A percentile compares a stretch with the other conserved stretches of the same genome.
These are phyloP conservation scores for Sinocyclocheilus maitianheensis DNA, from an alignment of 2,113 vertebrate genomes.

Conservation along the genomic window DNA sequence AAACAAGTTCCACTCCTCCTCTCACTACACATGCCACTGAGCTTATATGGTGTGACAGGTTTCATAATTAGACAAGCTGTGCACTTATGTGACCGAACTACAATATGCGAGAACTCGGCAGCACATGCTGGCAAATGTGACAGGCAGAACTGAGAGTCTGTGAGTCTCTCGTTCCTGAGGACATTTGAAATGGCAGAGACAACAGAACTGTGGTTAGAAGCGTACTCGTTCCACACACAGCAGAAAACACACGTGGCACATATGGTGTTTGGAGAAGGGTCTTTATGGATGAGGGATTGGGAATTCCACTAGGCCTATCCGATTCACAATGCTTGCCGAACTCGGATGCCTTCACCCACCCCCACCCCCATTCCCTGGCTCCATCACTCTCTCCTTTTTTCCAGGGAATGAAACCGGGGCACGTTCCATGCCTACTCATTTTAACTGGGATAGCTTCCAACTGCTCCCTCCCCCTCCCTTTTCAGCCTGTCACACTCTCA, in stretches of 20 bases:
- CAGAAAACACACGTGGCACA: background rate
- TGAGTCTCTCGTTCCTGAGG: background rate
- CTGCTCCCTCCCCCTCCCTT: conserved; percentile 18
- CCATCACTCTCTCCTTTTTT: background rate
- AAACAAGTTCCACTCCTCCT: background rate
- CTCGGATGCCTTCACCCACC: background rate
- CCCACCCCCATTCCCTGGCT: background rate
- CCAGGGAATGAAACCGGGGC: conserved; percentile 47
- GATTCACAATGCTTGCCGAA: conserved; percentile 16
- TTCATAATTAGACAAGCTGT: conserved; percentile 47
- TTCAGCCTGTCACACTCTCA: conserved; percentile 50
- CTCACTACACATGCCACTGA: conserved; percentile 29
- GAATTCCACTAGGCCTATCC: conserved; percentile 17
- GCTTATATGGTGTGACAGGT: conserved; percentile 29
- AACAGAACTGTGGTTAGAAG: background rate
- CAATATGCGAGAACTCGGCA: conserved; percentile 25
- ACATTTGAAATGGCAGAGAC: conserved; percentile 9
- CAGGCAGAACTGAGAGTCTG: conserved; percentile 19
- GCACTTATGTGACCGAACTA: conserved; percentile 38
- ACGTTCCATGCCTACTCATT: conserved; percentile 41
- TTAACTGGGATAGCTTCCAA: conserved; percentile 35
- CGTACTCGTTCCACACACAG: background rate
- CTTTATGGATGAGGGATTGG: conserved; percentile 20
- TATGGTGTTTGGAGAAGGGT: conserved; percentile 4
- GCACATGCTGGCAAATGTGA: conserved; percentile 34